Base-by-base conservation (phyloP, 92 coral and sea anemone species). In the Micromussa lordhowensis region DNA sequence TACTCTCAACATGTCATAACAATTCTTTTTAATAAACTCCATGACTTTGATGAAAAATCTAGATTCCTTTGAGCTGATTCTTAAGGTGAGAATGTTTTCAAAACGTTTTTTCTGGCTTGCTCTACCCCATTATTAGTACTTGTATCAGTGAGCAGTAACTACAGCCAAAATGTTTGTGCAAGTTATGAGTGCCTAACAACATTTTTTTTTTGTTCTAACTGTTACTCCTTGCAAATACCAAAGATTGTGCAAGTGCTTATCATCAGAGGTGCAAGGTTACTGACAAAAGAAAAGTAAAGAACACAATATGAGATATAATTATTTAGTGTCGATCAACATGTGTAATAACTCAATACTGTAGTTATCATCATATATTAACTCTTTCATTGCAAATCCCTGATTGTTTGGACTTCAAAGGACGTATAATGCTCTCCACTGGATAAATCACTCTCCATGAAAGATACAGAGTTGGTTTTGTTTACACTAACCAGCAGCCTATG, bases 281-380 rank as follows among this genome's bases (percentile, higher is more conserved):
- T 84, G 38, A 73, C 21, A 35, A 73, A 73, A 55, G 61, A 55
- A 84, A 84, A 84, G 79, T 74, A 84, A 84, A 38, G 34, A 74
- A 69, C 55, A 75, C 31, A 75, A 29, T 0, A 40, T 82, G 58
- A 84, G 81, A 84, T n/a, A 36, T 17, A 66, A 16, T 40, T 9
- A 82, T 55, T 49, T 22, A 44, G 1, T n/a, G n/a, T n/a, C n/a
- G n/a, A 19, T 14, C 66, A 28, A 53, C 68, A 30, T 79, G 38
- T 19, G 12, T 29, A 11, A 58, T 21, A 35, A 21, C 18, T 72
- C 8, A 72, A 16, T 63, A 11, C 3, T 24, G 69, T n/a, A 3
- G 49, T 31, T 72, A 34, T 15, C 15, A 71, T 71, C 78, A 18
- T 17, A 1, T 16, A 19, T 73, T 73, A 32, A 73, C 49, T 73